Percentiles rank a stretch among this genome's conserved stretches.
Evolutionary conservation across 1,140 invertebrate species (phyloP).

Genomic region (Drosophila trapezifrons): DNA sequence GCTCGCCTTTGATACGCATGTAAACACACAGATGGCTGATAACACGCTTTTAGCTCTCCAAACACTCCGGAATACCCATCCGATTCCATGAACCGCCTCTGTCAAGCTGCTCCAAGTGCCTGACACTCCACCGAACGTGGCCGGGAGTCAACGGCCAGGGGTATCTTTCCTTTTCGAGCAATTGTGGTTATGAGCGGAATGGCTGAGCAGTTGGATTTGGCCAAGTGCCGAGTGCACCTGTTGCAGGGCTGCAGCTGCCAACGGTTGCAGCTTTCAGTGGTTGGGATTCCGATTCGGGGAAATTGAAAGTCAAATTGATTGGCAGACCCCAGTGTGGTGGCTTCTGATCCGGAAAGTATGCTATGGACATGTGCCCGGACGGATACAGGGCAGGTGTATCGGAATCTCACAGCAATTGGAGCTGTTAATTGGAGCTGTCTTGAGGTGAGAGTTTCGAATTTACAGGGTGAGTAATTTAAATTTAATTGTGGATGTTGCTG

Average conservation of each 20-base stretch:
- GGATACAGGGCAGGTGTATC: not conserved
- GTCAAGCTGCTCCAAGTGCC: slow-evolving; percentile 50
- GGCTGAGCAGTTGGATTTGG: slow-evolving; percentile 31
- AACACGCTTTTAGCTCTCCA: slow-evolving; percentile 73
- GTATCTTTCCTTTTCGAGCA: not conserved
- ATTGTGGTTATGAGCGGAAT: slow-evolving; percentile 49
- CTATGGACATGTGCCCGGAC: not conserved
- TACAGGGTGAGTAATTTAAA: not conserved
- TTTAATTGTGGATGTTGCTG: not conserved
- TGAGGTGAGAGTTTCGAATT: not conserved
- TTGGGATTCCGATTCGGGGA: slow-evolving; percentile 11
- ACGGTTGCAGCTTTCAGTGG: slow-evolving; percentile 20
- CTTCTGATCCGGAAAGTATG: slow-evolving; percentile 31
- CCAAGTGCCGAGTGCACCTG: slow-evolving; percentile 47
- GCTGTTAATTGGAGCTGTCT: slow-evolving; percentile 7
- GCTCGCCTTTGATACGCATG: slow-evolving; percentile 66
- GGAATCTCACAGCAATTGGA: not conserved
- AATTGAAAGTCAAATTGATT: slow-evolving; percentile 41
- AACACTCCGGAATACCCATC: too few species aligned
- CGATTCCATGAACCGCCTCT: slow-evolving; percentile 32
- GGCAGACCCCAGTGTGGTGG: slow-evolving; percentile 3
- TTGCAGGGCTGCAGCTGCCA: slow-evolving; percentile 16
- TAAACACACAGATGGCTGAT: slow-evolving; percentile 74
- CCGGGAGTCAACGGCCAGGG: not conserved
- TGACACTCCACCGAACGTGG: slow-evolving; percentile 59